phyloP scores from a whole-genome alignment of 37 sponge, comb jelly and placozoan genomes.

The Amphimedon queenslandica region DNA sequence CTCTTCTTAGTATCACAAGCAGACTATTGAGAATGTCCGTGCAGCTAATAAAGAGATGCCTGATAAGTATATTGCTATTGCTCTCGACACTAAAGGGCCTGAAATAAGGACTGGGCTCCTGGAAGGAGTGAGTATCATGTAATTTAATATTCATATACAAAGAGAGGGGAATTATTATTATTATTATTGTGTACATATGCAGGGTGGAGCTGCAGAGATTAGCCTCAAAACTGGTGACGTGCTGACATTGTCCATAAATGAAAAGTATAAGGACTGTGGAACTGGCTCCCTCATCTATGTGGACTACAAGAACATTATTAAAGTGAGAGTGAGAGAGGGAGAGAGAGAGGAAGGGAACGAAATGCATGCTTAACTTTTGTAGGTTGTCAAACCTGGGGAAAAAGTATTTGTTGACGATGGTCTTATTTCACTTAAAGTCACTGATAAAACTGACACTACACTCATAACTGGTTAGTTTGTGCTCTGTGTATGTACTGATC shows the following conservation, averaged over 20 bases:
- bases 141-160: background rate
- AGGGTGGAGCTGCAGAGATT: constrained; percentile 74
- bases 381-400: constrained; percentile 46
- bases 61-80: constrained; percentile 71
- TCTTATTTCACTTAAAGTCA: constrained; percentile 81
- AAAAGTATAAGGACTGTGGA: constrained; percentile 61
- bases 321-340: constrained; percentile 21
- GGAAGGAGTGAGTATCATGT: constrained; percentile 70
- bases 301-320: constrained; percentile 87
- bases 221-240: constrained; percentile 53
- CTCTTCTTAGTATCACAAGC: constrained; percentile 67
- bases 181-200: background rate
- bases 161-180: background rate
- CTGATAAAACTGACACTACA: constrained; percentile 34
- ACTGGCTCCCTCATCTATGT: constrained; percentile 70
- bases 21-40: constrained; percentile 79
- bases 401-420: constrained; percentile 89
- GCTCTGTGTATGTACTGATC: background rate
- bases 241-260: constrained; percentile 68
- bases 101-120: constrained; percentile 93
- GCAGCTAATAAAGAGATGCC: constrained; percentile 51
- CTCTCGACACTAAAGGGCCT: constrained; percentile 98
- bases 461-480: constrained; percentile 29
- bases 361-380: too few relatives aligned
- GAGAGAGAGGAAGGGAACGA: background rate